These are phyloP conservation scores for Onthophagus taurus DNA, from an alignment of 1,140 invertebrate species.

Conservation along the genomic window DNA sequence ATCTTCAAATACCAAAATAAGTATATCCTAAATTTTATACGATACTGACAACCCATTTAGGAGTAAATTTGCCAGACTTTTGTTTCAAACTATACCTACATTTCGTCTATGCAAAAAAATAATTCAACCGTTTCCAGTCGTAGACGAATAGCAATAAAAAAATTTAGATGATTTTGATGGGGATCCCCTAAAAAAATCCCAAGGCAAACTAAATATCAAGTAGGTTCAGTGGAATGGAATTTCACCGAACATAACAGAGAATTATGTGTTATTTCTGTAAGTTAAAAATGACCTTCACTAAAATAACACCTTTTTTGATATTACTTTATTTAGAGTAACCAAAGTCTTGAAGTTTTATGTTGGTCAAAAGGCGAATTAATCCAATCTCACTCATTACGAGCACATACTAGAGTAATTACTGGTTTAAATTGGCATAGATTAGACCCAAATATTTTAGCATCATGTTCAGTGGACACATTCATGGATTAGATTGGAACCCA, in stretches of 20 bases:
- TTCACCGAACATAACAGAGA: slow-evolving; percentile 66
- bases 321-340: slow-evolving; percentile 57
- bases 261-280: slow-evolving; percentile 83
- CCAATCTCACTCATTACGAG: slow-evolving; percentile 62
- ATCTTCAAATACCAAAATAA: no score
- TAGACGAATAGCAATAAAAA: slow-evolving; percentile 72
- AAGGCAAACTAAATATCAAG: slow-evolving; percentile 87
- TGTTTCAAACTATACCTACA: no score
- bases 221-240: slow-evolving; percentile 87
- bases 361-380: slow-evolving; percentile 60
- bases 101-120: no score
- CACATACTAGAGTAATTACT: slow-evolving; percentile 81
- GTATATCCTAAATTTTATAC: no score
- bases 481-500: slow-evolving; percentile 90
- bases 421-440: slow-evolving; percentile 89
- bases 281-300: slow-evolving; percentile 26
- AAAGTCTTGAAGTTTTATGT: slow-evolving; percentile 72
- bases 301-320: background rate
- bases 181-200: slow-evolving; percentile 70
- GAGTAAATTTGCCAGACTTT: no score
- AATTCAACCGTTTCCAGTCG: no score
- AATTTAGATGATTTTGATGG: slow-evolving; percentile 57
- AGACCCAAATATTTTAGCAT: slow-evolving; percentile 81
- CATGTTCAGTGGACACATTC: slow-evolving; percentile 90
- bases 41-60: no score